Conservation (phyloP, 2,797 vertebrate genomes). For the Sebastes itinus region DNA sequence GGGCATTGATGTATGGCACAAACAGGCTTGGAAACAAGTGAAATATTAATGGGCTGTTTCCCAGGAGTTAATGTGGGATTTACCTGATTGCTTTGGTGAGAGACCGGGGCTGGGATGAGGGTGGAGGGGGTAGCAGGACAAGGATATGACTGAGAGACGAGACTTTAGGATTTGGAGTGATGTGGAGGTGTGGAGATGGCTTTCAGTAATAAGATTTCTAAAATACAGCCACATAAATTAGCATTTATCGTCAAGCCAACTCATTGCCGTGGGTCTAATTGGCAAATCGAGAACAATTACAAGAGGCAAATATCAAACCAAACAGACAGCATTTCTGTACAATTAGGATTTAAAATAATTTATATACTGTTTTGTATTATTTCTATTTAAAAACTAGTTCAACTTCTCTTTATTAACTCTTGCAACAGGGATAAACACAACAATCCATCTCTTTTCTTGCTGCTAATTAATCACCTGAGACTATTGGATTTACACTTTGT, state of each 20-base stretch:
- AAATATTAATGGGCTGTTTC: constrained; percentile 97
- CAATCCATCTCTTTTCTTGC: constrained; percentile 25
- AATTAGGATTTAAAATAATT: background rate
- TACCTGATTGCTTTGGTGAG: constrained; percentile 87
- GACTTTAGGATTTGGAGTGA: constrained; percentile 1
- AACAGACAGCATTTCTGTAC: background rate
- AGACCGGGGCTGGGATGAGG: constrained; percentile 41
- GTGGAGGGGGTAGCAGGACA: constrained; percentile 9
- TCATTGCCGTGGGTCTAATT: background rate
- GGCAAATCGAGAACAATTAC: background rate
- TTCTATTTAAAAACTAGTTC: background rate
- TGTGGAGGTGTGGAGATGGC: background rate
- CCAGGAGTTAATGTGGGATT: constrained; percentile 86
- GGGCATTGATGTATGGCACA: constrained; percentile 98
- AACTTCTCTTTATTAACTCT: background rate
- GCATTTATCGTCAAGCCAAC: background rate
- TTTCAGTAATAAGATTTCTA: background rate
- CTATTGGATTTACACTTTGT: constrained; percentile 32
- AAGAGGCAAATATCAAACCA: background rate
- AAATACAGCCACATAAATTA: background rate
- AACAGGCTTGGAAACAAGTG: constrained; percentile 92
- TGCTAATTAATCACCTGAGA: constrained; percentile 45
- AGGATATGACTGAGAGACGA: constrained; percentile 34
- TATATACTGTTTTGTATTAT: background rate
- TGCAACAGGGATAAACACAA: constrained; percentile 14